Conservation (phyloP, 1,140 invertebrate species). For the Lamellibrachia luymesi region DNA sequence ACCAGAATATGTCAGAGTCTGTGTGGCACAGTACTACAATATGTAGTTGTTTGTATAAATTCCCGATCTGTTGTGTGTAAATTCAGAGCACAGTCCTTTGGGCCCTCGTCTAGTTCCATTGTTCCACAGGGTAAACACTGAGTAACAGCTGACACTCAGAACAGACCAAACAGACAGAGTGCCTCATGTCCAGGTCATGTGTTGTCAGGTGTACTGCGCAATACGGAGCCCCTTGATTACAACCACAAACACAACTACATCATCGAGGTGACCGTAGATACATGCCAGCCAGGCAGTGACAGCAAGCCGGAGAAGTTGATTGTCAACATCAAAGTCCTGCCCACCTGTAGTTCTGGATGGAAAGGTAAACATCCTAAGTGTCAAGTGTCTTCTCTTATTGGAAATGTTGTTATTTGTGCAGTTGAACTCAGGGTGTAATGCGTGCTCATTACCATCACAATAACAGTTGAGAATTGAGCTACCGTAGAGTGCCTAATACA, state of each 20-base stretch:
- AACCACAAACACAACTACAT: constrained; percentile 92
- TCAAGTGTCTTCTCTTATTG: neutral
- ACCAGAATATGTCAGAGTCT: too few relatives aligned
- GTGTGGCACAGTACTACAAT: too few relatives aligned
- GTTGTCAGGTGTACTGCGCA: constrained; percentile 74
- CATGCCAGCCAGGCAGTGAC: constrained; percentile 63
- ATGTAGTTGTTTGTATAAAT: too few relatives aligned
- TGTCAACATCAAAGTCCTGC: constrained; percentile 89
- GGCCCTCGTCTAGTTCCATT: neutral
- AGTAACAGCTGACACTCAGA: neutral
- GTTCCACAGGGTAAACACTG: neutral
- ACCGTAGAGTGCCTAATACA: neutral
- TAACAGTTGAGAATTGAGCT: neutral
- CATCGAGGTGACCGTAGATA: constrained; percentile 87
- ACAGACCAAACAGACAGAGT: neutral
- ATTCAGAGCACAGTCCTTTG: neutral
- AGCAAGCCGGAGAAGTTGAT: constrained; percentile 84
- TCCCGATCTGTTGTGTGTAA: too few relatives aligned
- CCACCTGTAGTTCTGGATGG: constrained; percentile 73
- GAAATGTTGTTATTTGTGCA: neutral
- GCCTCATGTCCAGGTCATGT: neutral
- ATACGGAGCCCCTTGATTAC: constrained; percentile 88
- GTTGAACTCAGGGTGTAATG: neutral
- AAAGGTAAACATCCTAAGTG: constrained; percentile 61
- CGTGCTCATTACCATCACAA: neutral